phyloP scores from a whole-genome alignment of 2,113 vertebrate species.

The Gambusia affinis region DNA sequence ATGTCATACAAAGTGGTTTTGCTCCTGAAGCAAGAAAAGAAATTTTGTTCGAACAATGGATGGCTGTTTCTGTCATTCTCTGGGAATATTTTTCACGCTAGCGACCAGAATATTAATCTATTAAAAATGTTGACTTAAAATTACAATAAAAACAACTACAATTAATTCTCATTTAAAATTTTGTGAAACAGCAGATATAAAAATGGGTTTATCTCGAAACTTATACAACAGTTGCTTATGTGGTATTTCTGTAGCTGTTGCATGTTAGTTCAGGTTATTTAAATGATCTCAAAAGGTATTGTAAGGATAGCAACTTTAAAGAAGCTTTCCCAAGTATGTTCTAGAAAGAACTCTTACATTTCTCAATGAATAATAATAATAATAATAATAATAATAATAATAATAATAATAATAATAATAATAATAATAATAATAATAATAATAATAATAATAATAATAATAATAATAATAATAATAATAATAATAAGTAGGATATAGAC shows the following conservation, averaged over 20 bases:
- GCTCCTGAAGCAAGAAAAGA: slow-evolving; percentile 1
- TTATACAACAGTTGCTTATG: neutral
- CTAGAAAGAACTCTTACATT: slow-evolving; percentile 28
- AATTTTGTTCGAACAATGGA: slow-evolving; percentile 24
- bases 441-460: too few species aligned
- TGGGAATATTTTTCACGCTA: slow-evolving; percentile 11
- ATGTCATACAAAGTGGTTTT: slow-evolving; percentile 53
- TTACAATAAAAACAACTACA: too few species aligned
- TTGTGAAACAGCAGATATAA: too few species aligned
- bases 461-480: too few species aligned
- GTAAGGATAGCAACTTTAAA: slow-evolving; percentile 38
- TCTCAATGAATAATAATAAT: neutral
- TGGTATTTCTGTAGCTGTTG: slow-evolving; percentile 5
- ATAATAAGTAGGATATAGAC: neutral
- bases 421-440: neutral
- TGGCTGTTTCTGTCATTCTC: slow-evolving; percentile 15
- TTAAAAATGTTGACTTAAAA: too few species aligned
- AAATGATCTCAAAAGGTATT: slow-evolving; percentile 18
- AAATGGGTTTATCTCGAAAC: too few species aligned
- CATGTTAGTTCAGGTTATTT: slow-evolving; percentile 25
- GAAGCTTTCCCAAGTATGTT: slow-evolving; percentile 19
- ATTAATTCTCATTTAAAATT: too few species aligned
- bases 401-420: too few species aligned
- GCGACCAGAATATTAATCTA: slow-evolving; percentile 7
- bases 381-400: too few species aligned